Evolutionary conservation across 1,140 invertebrate species (phyloP).

Genomic region (Megalopta genalis): DNA sequence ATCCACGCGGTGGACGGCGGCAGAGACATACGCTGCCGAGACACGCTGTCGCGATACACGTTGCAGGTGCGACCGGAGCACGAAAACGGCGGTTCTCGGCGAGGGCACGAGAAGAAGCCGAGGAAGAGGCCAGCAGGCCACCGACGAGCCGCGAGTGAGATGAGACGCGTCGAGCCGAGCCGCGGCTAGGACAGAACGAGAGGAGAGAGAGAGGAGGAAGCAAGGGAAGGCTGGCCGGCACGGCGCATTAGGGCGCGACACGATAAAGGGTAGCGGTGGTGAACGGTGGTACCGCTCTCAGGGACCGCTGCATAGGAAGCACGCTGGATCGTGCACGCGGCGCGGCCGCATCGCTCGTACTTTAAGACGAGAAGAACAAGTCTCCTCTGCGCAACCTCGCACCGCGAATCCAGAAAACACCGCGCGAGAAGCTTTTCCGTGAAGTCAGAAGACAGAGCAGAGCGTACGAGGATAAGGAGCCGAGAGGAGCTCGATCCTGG

Average conservation of each 20-base stretch:
- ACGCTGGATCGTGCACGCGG: conserved; percentile 12
- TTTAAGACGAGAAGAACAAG: background rate
- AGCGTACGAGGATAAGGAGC: background rate
- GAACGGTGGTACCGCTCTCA: background rate
- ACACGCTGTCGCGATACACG: no score
- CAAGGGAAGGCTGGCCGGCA: background rate
- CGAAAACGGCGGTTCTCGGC: background rate
- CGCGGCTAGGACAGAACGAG: no score
- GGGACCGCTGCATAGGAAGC: conserved; percentile 13
- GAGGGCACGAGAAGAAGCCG: background rate
- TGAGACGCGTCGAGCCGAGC: no score
- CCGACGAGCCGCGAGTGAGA: no score
- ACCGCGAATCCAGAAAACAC: background rate
- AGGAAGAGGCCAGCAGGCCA: background rate
- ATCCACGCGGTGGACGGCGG: background rate
- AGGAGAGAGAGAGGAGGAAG: background rate
- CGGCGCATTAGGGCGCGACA: background rate
- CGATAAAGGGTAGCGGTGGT: conserved; percentile 23
- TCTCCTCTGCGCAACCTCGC: conserved; percentile 4
- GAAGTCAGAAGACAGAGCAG: background rate
- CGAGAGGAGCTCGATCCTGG: no score
- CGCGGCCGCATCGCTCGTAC: conserved; percentile 30
- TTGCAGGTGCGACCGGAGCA: background rate
- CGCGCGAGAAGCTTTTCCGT: no score
- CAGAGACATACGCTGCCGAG: no score